Conservation (phyloP, 2,797 vertebrate genomes). For the Phataginus tricuspis region DNA sequence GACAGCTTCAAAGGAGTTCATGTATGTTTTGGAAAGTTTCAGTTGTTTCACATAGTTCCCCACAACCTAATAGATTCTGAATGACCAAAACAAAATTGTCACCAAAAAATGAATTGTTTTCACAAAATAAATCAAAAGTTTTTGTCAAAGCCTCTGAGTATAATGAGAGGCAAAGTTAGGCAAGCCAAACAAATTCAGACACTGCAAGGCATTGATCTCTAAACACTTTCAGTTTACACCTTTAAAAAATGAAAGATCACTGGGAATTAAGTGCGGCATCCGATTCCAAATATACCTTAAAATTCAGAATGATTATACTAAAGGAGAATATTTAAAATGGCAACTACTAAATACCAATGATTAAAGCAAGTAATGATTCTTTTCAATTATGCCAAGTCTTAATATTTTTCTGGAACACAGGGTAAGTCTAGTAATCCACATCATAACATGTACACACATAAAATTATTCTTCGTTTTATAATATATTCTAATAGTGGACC, state of each 20-base stretch:
- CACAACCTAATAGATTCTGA: not conserved
- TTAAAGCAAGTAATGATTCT: not conserved
- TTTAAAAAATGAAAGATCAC: constrained; percentile 10
- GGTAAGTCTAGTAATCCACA: not conserved
- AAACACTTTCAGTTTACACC: not conserved
- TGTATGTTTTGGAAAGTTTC: not conserved
- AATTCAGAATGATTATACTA: not conserved
- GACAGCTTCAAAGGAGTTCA: not conserved
- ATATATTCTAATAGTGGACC: not conserved
- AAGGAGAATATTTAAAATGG: not conserved
- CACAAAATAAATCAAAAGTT: not conserved
- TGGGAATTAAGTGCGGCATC: not conserved
- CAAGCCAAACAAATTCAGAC: not conserved
- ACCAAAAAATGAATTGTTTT: not conserved
- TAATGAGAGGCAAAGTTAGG: not conserved
- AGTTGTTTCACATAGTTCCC: not conserved
- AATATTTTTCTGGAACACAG: not conserved
- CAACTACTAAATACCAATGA: not conserved
- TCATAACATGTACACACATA: not conserved
- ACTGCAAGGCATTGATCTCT: not conserved
- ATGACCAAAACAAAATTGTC: not conserved
- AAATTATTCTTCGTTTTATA: not conserved
- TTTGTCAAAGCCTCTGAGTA: not conserved
- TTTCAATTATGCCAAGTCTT: not conserved
- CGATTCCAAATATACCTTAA: constrained; percentile 3